Conservation (phyloP, 2,113 vertebrate genomes). For the Malurus cyaneus region DNA sequence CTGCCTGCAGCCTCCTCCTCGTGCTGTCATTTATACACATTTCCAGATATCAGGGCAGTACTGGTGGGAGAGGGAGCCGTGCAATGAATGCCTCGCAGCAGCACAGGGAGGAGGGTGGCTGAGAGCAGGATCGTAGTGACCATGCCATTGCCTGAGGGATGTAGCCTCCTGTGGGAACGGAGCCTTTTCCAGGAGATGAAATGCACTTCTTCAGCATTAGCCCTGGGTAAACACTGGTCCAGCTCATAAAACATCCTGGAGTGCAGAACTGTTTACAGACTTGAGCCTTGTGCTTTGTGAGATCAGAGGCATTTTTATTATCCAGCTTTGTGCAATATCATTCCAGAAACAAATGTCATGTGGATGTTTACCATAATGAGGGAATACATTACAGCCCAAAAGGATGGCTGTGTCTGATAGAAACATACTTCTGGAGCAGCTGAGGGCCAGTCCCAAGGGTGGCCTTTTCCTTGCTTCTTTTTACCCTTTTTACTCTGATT, state of each 20-base stretch:
- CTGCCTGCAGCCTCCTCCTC: background rate
- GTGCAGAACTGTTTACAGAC: slow-evolving; percentile 63
- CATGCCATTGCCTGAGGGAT: background rate
- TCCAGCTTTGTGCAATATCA: slow-evolving; percentile 8
- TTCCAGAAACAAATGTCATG: slow-evolving; percentile 25
- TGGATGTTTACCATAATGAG: slow-evolving; percentile 23
- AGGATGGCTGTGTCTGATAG: background rate
- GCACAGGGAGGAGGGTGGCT: background rate
- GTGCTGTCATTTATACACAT: slow-evolving; percentile 23
- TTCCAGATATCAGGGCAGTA: background rate
- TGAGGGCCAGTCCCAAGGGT: background rate
- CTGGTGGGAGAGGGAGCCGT: background rate
- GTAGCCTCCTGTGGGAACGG: background rate
- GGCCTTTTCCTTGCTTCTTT: background rate
- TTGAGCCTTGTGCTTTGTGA: slow-evolving; percentile 30
- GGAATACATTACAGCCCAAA: background rate
- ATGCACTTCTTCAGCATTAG: slow-evolving; percentile 49
- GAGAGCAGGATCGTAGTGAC: background rate
- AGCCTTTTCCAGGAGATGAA: slow-evolving; percentile 31
- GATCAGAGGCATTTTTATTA: slow-evolving; percentile 60
- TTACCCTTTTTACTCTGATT: background rate
- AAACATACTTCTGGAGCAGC: background rate
- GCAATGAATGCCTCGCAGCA: background rate
- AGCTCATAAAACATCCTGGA: slow-evolving; percentile 48
- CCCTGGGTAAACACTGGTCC: slow-evolving; percentile 51